These are phyloP conservation scores for Sebastes kiyomatsui DNA, from an alignment of 2,797 vertebrate species.

Conservation along the genomic window DNA sequence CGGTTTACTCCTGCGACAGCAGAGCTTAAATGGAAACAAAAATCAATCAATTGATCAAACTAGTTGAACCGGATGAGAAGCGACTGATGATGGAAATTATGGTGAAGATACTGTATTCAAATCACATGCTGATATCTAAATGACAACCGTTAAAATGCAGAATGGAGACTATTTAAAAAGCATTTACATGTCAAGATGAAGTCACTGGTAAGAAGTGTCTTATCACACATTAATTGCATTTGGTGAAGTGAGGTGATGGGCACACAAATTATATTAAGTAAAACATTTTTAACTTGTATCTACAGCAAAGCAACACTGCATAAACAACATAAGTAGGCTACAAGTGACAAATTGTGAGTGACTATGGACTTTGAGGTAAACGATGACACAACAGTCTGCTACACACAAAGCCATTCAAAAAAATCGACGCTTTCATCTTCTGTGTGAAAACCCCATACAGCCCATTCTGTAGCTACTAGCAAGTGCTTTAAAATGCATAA, in stretches of 20 bases:
- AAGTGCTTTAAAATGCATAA: slow-evolving; percentile 48
- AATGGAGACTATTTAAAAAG: background rate
- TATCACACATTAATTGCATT: background rate
- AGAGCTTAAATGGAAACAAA: background rate
- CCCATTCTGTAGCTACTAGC: slow-evolving; percentile 13
- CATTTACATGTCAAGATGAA: background rate
- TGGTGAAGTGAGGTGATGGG: background rate
- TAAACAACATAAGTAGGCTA: background rate
- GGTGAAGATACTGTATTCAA: background rate
- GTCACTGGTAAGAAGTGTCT: background rate
- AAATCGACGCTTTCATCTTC: slow-evolving; percentile 1
- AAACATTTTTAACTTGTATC: background rate
- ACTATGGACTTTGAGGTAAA: background rate
- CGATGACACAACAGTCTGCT: background rate
- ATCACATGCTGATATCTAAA: background rate
- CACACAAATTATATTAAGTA: background rate
- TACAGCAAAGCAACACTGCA: background rate
- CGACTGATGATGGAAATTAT: background rate
- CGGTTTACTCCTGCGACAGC: background rate
- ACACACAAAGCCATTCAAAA: background rate
- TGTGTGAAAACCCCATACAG: background rate
- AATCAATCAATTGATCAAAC: slow-evolving; percentile 5
- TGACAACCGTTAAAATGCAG: background rate
- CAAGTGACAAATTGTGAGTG: background rate
- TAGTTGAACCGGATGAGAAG: background rate